Evolutionary conservation across 2,113 vertebrate genomes (phyloP).

Genomic region (Brachyhypopomus occidentalis): DNA sequence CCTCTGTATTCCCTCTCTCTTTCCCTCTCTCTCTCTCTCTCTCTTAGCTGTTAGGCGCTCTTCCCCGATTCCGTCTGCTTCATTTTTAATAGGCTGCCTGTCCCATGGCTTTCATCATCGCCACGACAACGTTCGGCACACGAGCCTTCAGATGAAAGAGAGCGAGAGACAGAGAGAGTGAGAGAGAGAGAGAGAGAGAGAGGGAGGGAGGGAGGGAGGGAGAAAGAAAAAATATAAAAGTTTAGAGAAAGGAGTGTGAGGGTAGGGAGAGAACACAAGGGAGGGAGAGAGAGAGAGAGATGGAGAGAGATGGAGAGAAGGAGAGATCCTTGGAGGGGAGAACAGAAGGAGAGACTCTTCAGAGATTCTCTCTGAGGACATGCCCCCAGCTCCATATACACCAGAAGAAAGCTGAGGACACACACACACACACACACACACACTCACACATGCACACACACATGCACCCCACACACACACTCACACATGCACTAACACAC

Average conservation of each 20-base stretch:
- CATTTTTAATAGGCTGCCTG: constrained; percentile 74
- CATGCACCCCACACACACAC: too few relatives aligned
- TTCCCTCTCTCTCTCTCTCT: too few relatives aligned
- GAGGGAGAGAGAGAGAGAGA: not conserved
- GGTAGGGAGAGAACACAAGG: constrained; percentile 34
- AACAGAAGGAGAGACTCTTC: constrained; percentile 72
- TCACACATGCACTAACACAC: too few relatives aligned
- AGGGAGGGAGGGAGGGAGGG: constrained; percentile 1
- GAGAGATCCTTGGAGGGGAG: constrained; percentile 68
- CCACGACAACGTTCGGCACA: constrained; percentile 64
- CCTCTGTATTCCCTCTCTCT: too few relatives aligned
- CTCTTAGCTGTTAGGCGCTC: too few relatives aligned
- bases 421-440: too few relatives aligned
- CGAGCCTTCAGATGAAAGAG: constrained; percentile 65
- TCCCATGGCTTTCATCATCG: constrained; percentile 71
- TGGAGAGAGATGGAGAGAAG: constrained; percentile 46
- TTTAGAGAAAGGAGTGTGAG: constrained; percentile 49
- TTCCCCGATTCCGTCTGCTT: constrained; percentile 59
- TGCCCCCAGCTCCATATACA: constrained; percentile 61
- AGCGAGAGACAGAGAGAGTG: not conserved
- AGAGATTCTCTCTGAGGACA: constrained; percentile 76
- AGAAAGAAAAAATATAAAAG: constrained; percentile 37
- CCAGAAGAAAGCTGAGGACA: not conserved
- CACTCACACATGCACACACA: too few relatives aligned
- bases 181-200: not conserved